A percentile compares a stretch with the other conserved stretches of the same genome.
Evolutionary conservation across 2,888 invertebrate species (phyloP).

Genomic region (Cynaeus angustus): DNA sequence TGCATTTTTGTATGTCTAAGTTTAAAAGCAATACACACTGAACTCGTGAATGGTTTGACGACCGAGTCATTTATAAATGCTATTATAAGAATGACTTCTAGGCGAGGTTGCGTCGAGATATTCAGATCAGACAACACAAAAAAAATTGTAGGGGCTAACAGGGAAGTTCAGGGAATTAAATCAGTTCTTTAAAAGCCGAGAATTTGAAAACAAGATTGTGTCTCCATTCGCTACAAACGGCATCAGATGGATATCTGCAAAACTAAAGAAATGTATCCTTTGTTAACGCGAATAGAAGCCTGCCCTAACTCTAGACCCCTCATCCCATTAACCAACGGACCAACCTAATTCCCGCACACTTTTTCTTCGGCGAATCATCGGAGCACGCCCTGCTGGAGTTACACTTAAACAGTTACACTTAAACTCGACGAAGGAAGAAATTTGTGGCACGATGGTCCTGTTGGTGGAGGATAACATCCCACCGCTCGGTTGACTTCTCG

Average conservation of each 20-base stretch:
- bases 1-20: no score
- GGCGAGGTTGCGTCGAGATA: neutral
- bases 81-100: neutral
- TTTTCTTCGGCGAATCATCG: slow-evolving; percentile 11
- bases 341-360: slow-evolving; percentile 6
- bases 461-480: slow-evolving; percentile 53
- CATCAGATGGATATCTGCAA: neutral
- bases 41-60: no score
- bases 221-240: neutral
- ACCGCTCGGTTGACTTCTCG: no score
- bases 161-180: slow-evolving; percentile 32
- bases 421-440: no score
- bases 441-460: slow-evolving; percentile 55
- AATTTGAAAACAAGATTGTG: neutral
- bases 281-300: slow-evolving; percentile 60
- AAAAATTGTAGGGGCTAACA: slow-evolving; percentile 57
- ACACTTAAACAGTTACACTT: slow-evolving; percentile 28
- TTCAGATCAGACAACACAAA: slow-evolving; percentile 46
- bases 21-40: no score
- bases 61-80: neutral
- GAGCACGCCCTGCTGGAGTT: neutral
- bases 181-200: neutral
- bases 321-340: neutral
- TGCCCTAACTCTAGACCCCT: neutral
- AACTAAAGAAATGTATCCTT: slow-evolving; percentile 44